These are phyloP conservation scores for Melierax canorus DNA, from an alignment of 2,113 vertebrate species.

Conservation along the genomic window DNA sequence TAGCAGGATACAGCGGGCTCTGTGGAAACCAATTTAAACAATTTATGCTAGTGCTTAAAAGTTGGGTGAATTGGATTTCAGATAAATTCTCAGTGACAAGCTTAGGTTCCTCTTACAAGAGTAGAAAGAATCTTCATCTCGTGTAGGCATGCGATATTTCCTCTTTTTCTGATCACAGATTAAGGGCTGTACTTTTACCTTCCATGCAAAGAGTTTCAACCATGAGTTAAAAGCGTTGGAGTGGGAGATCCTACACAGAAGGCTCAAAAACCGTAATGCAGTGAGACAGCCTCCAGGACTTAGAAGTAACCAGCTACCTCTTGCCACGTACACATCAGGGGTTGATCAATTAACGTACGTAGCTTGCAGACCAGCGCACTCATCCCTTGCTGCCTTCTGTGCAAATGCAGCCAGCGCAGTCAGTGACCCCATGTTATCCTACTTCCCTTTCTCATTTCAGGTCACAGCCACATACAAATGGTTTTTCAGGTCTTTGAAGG, in stretches of 20 bases:
- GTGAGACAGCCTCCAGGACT: background rate
- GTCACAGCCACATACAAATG: background rate
- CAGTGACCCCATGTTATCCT: background rate
- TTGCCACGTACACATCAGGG: background rate
- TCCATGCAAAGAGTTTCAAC: background rate
- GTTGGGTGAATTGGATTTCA: constrained; percentile 56
- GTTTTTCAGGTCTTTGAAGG: background rate
- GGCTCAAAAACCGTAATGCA: background rate
- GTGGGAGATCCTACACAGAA: background rate
- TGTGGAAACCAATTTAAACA: constrained; percentile 63
- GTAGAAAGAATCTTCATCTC: background rate
- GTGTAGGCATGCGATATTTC: background rate
- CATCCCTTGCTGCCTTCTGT: background rate
- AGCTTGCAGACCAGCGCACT: background rate
- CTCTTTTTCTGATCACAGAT: background rate
- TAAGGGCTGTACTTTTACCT: background rate
- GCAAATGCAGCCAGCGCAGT: background rate
- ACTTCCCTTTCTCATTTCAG: background rate
- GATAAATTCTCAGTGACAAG: constrained; percentile 38
- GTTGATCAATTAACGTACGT: background rate
- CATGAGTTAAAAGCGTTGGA: background rate
- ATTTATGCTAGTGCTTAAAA: constrained; percentile 60
- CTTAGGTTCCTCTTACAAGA: background rate
- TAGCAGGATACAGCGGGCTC: constrained; percentile 53
- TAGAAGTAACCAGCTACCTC: rapidly evolving